Base-by-base conservation (phyloP, 2,888 invertebrate genomes). In the Anticlea derivata region DNA sequence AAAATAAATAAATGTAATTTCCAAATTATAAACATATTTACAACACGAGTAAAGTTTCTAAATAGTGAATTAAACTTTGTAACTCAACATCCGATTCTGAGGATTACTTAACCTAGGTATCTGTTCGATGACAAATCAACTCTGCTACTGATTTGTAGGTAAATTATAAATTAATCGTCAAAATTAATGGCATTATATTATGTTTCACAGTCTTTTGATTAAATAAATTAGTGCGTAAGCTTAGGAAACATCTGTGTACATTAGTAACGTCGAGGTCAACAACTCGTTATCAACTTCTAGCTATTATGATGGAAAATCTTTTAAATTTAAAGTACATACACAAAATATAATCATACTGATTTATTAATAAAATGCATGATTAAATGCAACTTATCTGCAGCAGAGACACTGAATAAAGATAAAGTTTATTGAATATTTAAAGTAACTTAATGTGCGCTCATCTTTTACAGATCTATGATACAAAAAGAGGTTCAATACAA, bases 1-100 rank as follows among this genome's bases (percentile, higher is more conserved):
- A 81, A 88, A 86, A 86, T 87, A 86, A 90, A 88, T 85, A 85
- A 86, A 83, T 89, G 83, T 89, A 90, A 89, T 78, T 79, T 80
- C 77, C 65, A 69, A 79, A 58, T 64, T 65, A 78, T 80, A 77
- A 83, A 84, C 82, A 83, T 88, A 89, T 90, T 89, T 89, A 90
- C 89, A 90, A 75, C 71, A 77, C 78, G 81, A 84, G 82, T 86
- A 83, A 75, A 67, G 68, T 75, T 75, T 66, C 72, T 65, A 59
- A 69, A 30, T 43, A 29, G 35, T 68, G 73, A 71, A 61, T 75
- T 65, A 70, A 72, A 75, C 67, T 78, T 75, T 74, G 75, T 78
- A 74, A 76, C 66, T 61, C 61, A 45, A 48, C 54, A 66, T 70
- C 66, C 55, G 63, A 54, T 47, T 51, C 56, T 40, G 53, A 63